phyloP scores from a whole-genome alignment of 2,113 vertebrate genomes.

The Daboia siamensis region DNA sequence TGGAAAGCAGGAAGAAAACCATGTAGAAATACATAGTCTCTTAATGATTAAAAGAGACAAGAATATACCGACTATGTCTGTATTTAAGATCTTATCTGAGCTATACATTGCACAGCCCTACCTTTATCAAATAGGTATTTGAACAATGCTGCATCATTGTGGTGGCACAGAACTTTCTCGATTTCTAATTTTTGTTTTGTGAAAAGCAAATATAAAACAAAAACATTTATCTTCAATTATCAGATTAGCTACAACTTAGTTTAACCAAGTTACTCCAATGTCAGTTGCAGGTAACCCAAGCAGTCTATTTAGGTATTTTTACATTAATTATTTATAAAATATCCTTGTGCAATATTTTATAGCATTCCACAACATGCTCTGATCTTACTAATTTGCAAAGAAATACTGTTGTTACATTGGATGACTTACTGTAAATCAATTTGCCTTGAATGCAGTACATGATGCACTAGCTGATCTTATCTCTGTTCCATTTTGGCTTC shows the following conservation, averaged over 20 bases:
- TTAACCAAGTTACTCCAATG: neutral
- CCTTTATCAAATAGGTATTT: too few species aligned
- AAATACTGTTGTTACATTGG: neutral
- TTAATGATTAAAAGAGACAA: too few species aligned
- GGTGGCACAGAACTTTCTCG: neutral
- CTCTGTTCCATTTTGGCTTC: neutral
- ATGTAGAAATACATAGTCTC: too few species aligned
- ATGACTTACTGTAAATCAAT: neutral
- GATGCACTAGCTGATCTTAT: neutral
- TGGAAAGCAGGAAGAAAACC: too few species aligned
- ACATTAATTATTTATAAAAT: neutral
- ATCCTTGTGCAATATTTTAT: neutral
- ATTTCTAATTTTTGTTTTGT: neutral
- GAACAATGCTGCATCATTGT: neutral
- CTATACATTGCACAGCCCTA: too few species aligned
- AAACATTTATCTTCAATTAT: neutral
- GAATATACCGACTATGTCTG: too few species aligned
- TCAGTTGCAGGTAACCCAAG: neutral
- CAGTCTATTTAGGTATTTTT: neutral
- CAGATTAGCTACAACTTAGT: neutral
- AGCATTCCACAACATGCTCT: neutral
- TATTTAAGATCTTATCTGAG: too few species aligned
- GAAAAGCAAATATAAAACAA: neutral
- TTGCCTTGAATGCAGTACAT: neutral
- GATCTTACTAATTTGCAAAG: neutral